Evolutionary conservation across 1,140 invertebrate genomes (phyloP), one percentile per base, ranked within the genome.

Genomic region (Laodelphax striatellus): DNA sequence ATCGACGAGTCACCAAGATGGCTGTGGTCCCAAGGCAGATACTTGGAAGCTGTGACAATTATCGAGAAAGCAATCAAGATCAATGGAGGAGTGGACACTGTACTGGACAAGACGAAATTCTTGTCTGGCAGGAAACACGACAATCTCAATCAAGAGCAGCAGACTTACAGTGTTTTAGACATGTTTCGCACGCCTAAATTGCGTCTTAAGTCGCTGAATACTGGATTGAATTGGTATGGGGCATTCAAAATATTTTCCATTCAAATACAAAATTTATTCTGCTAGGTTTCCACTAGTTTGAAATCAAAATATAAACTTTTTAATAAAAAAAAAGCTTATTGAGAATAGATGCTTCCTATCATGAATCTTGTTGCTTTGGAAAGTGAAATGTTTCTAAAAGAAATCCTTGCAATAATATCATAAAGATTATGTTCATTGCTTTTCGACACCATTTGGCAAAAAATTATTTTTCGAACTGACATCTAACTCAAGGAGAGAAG

Each of bases 1-100:
- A 84, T 92, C 76, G 88, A 91, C 61, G 90, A 92, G 74, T 91
- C 88, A 2, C 87, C 88, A 0, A 77, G 89, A 28, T 92, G 88
- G 88, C 72, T 92, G 4, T 90, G 89, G 86, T 80, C 84, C 8
- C 85, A 91, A 68, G 87, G 87, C 1, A 77, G 84, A 43, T 73
- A 77, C 1, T 77, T 77, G 31, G 86, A 90, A 71, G 82, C 88
- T 0, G 76, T 89, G 0, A 72, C 77, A 1, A 89, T 92, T 54
- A 79, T 91, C 1, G 77, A 82, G 65, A 87, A 81, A 67, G 88
- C 80, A 19, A 67, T 89, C 19, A 82, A 81, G 66, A 80, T 82
- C 59, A 92, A 92, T 68, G 79, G 79, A 17, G 71, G 79, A 19
- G n/a, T 21, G 5, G 6, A 38, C 16, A 73, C 81, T 16, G 71